Evolutionary conservation across 2,888 invertebrate genomes (phyloP).

Genomic region (Anoplius nigerrimus): DNA sequence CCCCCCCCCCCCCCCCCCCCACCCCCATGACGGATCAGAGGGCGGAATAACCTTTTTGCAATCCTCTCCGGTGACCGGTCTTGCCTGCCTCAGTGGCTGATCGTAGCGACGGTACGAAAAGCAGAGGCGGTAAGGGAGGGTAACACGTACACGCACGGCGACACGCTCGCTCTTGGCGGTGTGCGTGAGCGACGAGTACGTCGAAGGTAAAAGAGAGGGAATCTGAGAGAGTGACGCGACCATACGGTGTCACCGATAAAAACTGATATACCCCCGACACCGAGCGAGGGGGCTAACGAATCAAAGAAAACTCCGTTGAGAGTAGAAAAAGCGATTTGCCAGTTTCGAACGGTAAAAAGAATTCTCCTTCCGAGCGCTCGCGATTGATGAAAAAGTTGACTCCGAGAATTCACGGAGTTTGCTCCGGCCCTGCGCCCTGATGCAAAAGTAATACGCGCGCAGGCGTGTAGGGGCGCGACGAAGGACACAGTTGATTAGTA

Average conservation of each 20-base stretch:
- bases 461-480: too few relatives aligned
- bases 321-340: constrained; percentile 8
- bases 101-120: constrained; percentile 11
- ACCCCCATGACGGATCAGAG: constrained; percentile 59
- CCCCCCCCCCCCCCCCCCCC: constrained; percentile 11
- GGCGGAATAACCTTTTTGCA: constrained; percentile 60
- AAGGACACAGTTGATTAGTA: too few relatives aligned
- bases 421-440: too few relatives aligned
- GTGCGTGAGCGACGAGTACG: too few relatives aligned
- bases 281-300: constrained; percentile 34
- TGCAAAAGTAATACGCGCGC: too few relatives aligned
- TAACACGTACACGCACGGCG: constrained; percentile 30
- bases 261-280: constrained; percentile 43
- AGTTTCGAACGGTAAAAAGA: constrained; percentile 4
- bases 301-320: constrained; percentile 38
- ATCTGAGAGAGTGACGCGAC: constrained; percentile 24
- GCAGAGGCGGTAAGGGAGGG: constrained; percentile 6
- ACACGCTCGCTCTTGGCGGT: background rate
- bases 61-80: constrained; percentile 41
- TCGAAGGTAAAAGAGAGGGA: background rate
- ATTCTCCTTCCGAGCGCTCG: background rate
- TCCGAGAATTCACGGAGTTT: too few relatives aligned
- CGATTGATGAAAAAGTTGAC: too few relatives aligned
- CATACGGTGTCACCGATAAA: constrained; percentile 48
- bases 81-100: constrained; percentile 32